Conservation (phyloP, 2,113 vertebrate genomes). For the Phyllostomus discolor region DNA sequence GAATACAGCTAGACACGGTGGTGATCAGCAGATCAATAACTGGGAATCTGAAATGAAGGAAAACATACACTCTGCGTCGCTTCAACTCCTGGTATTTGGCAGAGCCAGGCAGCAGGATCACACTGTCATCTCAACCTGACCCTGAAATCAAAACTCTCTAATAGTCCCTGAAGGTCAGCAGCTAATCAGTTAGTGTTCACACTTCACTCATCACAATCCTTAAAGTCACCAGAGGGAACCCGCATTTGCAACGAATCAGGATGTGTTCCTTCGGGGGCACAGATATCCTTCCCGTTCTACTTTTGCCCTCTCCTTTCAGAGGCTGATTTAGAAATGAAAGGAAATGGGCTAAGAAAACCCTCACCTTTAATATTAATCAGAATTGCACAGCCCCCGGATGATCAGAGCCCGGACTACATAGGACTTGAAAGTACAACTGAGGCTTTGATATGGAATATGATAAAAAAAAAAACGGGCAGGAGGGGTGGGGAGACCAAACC, state of each 20-base stretch:
- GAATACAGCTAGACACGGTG: background rate
- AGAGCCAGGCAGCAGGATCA: background rate
- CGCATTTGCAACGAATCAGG: background rate
- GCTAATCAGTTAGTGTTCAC: background rate
- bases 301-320: constrained; percentile 30
- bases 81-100: background rate
- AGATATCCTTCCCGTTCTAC: constrained; percentile 25
- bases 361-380: constrained; percentile 67
- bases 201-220: constrained; percentile 24
- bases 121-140: background rate
- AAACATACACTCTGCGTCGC: background rate
- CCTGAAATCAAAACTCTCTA: constrained; percentile 29
- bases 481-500: background rate
- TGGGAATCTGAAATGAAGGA: background rate
- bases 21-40: background rate
- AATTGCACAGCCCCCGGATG: constrained; percentile 31
- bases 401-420: constrained; percentile 65
- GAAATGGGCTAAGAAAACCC: constrained; percentile 50
- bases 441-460: constrained; percentile 71
- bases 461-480: constrained; percentile 56
- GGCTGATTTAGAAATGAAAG: constrained; percentile 37
- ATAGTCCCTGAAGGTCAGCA: background rate
- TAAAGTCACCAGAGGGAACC: constrained; percentile 27
- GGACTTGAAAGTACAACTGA: constrained; percentile 66
- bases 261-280: background rate